These are phyloP conservation scores for Cataglyphis rosenhaueri DNA, from an alignment of 2,888 invertebrate genomes.

Conservation along the genomic window DNA sequence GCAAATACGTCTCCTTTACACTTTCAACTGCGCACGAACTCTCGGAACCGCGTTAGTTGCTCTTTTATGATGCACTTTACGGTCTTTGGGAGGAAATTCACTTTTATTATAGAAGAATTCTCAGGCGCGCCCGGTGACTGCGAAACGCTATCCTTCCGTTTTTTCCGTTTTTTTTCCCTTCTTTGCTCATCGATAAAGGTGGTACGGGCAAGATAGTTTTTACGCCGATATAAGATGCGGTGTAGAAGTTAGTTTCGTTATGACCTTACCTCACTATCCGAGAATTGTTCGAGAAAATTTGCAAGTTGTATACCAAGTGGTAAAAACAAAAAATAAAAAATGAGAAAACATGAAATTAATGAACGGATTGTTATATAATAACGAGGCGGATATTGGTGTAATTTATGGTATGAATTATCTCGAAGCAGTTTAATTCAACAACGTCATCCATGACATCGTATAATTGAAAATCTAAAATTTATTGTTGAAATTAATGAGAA, in stretches of 20 bases:
- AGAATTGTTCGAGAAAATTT: slow-evolving; percentile 5
- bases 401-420: background rate
- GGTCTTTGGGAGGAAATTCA: slow-evolving; percentile 76
- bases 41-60: slow-evolving; percentile 76
- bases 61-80: slow-evolving; percentile 78
- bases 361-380: slow-evolving; percentile 45
- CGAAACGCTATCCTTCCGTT: slow-evolving; percentile 19
- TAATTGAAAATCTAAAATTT: background rate
- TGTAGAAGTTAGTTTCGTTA: slow-evolving; percentile 25
- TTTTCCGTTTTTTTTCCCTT: slow-evolving; percentile 44
- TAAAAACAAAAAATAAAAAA: slow-evolving; percentile 30
- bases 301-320: background rate
- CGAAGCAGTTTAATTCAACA: slow-evolving; percentile 2
- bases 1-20: slow-evolving; percentile 22
- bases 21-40: slow-evolving; percentile 59
- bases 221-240: slow-evolving; percentile 12
- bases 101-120: slow-evolving; percentile 72
- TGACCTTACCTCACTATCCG: background rate
- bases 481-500: background rate
- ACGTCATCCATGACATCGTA: background rate
- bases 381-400: slow-evolving; percentile 8
- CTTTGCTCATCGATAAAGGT: slow-evolving; percentile 63
- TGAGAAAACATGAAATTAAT: slow-evolving; percentile 25
- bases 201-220: slow-evolving; percentile 25
- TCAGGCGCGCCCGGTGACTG: slow-evolving; percentile 52